Percentiles rank a stretch among this genome's conserved stretches.
These are phyloP conservation scores for Parus major DNA, from an alignment of 2,113 vertebrate species.

Conservation along the genomic window DNA sequence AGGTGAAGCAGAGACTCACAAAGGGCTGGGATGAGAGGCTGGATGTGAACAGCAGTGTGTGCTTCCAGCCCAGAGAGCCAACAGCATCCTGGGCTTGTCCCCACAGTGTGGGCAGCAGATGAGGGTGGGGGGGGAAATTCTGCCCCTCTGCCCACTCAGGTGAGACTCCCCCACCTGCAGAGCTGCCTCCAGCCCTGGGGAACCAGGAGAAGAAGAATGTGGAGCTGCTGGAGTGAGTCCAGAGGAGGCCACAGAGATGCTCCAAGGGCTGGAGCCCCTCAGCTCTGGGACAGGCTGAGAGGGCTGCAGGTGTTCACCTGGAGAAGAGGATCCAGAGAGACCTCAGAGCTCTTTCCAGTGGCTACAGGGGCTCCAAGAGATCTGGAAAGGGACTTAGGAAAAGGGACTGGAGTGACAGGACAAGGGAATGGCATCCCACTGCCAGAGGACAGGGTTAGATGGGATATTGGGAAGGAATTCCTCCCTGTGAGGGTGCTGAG, in stretches of 20 bases:
- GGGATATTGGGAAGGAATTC: background rate
- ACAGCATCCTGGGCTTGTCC: background rate
- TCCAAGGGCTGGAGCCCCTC: background rate
- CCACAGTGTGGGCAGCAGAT: background rate
- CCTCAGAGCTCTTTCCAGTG: accelerated
- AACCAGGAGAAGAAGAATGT: background rate
- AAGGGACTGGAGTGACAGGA: background rate
- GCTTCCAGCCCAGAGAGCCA: background rate
- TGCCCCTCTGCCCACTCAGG: background rate
- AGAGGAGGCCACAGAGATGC: no score
- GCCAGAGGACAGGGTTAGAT: accelerated
- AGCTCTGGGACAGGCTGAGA: background rate
- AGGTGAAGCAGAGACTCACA: background rate
- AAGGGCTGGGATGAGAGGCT: background rate
- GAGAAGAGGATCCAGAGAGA: background rate
- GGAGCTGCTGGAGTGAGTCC: background rate
- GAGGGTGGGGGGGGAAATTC: background rate
- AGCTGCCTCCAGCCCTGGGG: background rate
- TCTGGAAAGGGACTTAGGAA: background rate
- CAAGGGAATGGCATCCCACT: background rate
- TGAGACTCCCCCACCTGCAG: background rate
- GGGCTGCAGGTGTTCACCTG: accelerated
- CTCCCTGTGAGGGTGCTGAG: accelerated
- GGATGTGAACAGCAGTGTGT: background rate
- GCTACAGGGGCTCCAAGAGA: background rate